Conservation (phyloP, 2,797 vertebrate species). For the Tenualosa thibaudeaui region DNA sequence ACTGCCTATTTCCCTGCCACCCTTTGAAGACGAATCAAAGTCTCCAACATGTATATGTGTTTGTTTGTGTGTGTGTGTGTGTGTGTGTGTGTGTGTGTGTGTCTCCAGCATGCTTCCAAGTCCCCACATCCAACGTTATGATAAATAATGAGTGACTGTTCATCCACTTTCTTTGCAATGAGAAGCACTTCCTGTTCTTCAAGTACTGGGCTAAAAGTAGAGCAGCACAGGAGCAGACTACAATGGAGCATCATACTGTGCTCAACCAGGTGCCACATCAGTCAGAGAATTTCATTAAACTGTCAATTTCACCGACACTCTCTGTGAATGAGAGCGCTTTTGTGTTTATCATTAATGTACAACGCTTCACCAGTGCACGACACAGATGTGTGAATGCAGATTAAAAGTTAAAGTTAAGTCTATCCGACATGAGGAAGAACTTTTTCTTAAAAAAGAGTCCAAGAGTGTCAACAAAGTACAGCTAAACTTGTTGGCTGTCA, state of each 20-base stretch:
- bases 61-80: too few species aligned
- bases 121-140: constrained; percentile 3
- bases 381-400: not conserved
- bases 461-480: not conserved
- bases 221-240: not conserved
- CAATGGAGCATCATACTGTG: not conserved
- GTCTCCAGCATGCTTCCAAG: constrained; percentile 11
- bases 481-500: too few species aligned
- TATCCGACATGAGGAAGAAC: not conserved
- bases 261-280: not conserved
- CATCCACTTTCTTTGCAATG: not conserved
- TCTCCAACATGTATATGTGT: not conserved
- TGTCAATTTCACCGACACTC: not conserved
- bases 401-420: not conserved
- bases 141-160: constrained; percentile 31
- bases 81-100: too few species aligned
- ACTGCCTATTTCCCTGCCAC: not conserved
- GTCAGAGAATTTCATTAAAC: not conserved
- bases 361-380: not conserved
- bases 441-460: not conserved
- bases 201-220: not conserved
- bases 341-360: not conserved
- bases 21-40: constrained; percentile 38
- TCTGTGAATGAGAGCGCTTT: not conserved
- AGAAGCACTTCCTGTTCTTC: not conserved